Conservation (phyloP, 2,113 vertebrate genomes). For the Saccopteryx bilineata region DNA sequence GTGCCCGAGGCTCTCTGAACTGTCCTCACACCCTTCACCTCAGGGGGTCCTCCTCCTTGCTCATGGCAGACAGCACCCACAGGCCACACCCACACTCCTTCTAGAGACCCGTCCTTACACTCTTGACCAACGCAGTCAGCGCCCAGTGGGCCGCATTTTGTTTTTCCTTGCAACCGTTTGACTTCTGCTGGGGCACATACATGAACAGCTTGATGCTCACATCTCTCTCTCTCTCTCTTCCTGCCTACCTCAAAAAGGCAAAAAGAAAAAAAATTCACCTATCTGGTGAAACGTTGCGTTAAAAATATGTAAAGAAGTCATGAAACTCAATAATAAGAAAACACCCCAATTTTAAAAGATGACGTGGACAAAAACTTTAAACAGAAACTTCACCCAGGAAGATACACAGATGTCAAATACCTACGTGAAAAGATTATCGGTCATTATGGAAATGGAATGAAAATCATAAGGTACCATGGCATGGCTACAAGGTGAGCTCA, state of each 20-base stretch:
- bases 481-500: background rate
- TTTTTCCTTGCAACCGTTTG: no score
- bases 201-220: no score
- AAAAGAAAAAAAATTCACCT: background rate
- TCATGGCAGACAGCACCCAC: no score
- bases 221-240: no score
- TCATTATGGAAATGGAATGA: rapidly evolving
- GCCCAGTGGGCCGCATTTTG: no score
- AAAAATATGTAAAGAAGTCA: background rate
- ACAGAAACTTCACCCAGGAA: background rate
- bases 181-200: no score
- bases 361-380: background rate
- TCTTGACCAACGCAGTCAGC: no score
- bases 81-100: no score
- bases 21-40: background rate
- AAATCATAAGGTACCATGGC: background rate
- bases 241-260: no score
- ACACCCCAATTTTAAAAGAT: background rate
- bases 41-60: no score
- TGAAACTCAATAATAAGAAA: background rate
- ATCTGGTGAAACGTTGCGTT: background rate
- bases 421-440: background rate
- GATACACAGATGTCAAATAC: background rate
- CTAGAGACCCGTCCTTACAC: no score
- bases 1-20: no score